These are phyloP conservation scores for Sebastes fasciatus DNA, from an alignment of 2,113 vertebrate species.

Conservation along the genomic window DNA sequence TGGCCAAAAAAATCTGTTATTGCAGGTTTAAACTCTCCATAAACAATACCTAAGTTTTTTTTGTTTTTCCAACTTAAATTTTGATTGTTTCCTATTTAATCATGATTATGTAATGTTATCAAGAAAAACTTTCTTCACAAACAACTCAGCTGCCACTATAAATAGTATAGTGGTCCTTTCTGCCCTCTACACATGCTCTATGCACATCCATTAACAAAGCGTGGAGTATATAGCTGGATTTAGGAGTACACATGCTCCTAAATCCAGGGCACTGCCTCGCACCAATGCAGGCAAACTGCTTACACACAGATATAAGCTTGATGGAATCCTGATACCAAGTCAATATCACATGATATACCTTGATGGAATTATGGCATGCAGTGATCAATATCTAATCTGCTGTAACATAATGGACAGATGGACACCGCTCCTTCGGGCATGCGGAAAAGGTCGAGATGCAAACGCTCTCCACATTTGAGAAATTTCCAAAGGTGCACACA, in stretches of 20 bases:
- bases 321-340: background rate
- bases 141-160: background rate
- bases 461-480: background rate
- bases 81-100: too few species aligned
- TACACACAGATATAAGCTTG: background rate
- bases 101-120: too few species aligned
- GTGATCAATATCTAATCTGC: conserved; percentile 52
- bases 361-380: conserved; percentile 35
- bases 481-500: background rate
- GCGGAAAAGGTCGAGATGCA: conserved; percentile 1
- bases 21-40: too few species aligned
- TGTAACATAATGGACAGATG: conserved; percentile 24
- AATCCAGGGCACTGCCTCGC: background rate
- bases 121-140: too few species aligned
- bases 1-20: background rate
- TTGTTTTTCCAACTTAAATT: too few species aligned
- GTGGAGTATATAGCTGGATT: background rate
- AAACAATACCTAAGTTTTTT: too few species aligned
- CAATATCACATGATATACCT: conserved; percentile 22
- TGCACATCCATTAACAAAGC: background rate
- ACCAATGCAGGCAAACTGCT: background rate
- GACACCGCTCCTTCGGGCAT: background rate
- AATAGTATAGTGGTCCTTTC: background rate
- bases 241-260: background rate
- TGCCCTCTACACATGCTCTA: background rate